Base-by-base conservation (phyloP, 2,113 vertebrate species). In the Anguilla japonica region DNA sequence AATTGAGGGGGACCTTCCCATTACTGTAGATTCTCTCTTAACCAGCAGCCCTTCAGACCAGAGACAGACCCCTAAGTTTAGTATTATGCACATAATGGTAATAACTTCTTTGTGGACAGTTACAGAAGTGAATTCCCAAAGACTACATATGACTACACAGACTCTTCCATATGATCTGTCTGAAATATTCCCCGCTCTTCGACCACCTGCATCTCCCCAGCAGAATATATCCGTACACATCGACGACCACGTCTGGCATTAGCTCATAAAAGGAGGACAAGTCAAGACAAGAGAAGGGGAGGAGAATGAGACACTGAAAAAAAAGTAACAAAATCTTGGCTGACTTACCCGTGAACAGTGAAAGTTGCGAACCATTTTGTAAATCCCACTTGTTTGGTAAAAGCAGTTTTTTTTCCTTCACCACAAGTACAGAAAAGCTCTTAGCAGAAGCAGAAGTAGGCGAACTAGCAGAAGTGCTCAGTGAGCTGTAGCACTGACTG, bases 341-440 rank as follows among this genome's bases (percentile, higher is more conserved):
- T 93, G 95, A 97, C 97, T 98, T 95, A 98, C 97, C 97, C 89
- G 94, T 91, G 89, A 95, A 96, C 93, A 94, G 94, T 94, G 94
- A 95, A 91, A 93, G 92, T 89, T 75, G 26, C 11, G 71, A 75
- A 75, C n/a, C 56, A 86, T 41, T 41, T 41, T 86, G 56, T 91
- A 94, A 84, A 94, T 93, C 90, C 92, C 94, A n/a, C 93, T 89
- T 91, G 92, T 93, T 86, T 87, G 92, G 92, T 93, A 90, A 93
- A 95, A 95, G 94, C 95, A 94, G 90, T 91, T 94, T 93, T 92
- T n/a, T 53, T 56, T n/a, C 18, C 22, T 63, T 60, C 56, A 18
- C 75, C 56, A 46, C 60, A 67, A 67, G 60, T 67, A 67, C 3
- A 67, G 22, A 67, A 67, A 67, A 67, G 60, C 60, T 67, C 20